A percentile compares a stretch with the other conserved stretches of the same genome.
phyloP scores from a whole-genome alignment of 2,888 invertebrate genomes.

The Sarcophaga subvicina region DNA sequence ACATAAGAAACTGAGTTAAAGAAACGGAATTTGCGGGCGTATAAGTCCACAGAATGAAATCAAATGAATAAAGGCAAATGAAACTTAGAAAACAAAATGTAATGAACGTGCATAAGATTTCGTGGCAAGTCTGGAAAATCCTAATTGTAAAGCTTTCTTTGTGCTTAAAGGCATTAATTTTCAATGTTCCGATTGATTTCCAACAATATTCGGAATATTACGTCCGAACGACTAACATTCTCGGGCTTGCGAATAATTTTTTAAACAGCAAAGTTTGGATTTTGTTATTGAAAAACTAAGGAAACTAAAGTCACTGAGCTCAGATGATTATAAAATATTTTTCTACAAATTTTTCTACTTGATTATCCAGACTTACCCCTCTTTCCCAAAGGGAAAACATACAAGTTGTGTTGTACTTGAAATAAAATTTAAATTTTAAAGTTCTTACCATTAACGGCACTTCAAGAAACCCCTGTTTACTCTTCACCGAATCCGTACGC shows the following conservation, averaged over 20 bases:
- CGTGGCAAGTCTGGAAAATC: slow-evolving; percentile 22
- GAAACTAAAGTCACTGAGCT: too few species aligned
- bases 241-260: background rate
- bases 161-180: too few species aligned
- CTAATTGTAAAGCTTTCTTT: too few species aligned
- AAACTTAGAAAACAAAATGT: slow-evolving; percentile 21
- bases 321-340: too few species aligned
- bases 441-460: slow-evolving; percentile 80
- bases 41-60: background rate
- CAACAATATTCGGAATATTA: too few species aligned
- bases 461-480: slow-evolving; percentile 80
- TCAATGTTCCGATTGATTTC: too few species aligned
- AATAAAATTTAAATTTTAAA: background rate
- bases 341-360: too few species aligned
- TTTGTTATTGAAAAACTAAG: too few species aligned
- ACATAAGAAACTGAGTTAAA: background rate
- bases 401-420: too few species aligned
- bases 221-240: background rate
- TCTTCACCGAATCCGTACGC: slow-evolving; percentile 79
- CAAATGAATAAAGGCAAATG: slow-evolving; percentile 14
- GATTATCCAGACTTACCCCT: slow-evolving; percentile 39
- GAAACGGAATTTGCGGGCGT: slow-evolving; percentile 8
- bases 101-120: slow-evolving; percentile 33
- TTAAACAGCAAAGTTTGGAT: background rate
- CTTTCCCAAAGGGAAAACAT: background rate